Conservation (phyloP, 1,140 invertebrate genomes). For the Heliconius nattereri region DNA sequence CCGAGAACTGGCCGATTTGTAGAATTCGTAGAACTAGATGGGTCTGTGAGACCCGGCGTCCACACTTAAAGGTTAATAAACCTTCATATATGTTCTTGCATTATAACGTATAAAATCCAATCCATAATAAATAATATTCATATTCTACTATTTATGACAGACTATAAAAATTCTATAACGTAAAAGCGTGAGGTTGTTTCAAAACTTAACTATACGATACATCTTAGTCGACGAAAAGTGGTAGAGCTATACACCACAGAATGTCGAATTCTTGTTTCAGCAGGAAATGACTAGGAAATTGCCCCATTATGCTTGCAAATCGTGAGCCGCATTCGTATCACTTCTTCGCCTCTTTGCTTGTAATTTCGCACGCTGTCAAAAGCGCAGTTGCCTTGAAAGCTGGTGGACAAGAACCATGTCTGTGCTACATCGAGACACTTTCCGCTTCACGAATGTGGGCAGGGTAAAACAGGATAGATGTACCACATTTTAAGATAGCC, state of each 20-base stretch:
- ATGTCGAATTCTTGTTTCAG: slow-evolving; percentile 66
- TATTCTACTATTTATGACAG: no score
- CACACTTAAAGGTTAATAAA: no score
- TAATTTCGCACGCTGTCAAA: slow-evolving; percentile 56
- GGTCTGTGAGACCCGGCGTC: no score
- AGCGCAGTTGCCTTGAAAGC: slow-evolving; percentile 28
- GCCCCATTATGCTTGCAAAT: slow-evolving; percentile 76
- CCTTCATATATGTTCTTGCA: no score
- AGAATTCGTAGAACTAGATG: no score
- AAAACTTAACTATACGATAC: slow-evolving; percentile 12
- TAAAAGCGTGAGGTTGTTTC: not conserved
- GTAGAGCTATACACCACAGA: slow-evolving; percentile 53
- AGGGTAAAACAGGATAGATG: no score
- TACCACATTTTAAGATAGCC: no score
- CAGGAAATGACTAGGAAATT: slow-evolving; percentile 77
- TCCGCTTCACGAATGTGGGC: not conserved
- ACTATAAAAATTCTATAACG: not conserved
- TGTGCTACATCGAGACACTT: slow-evolving; percentile 17
- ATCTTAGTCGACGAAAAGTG: slow-evolving; percentile 29
- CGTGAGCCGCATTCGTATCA: slow-evolving; percentile 76
- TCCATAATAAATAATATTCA: no score
- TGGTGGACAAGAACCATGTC: slow-evolving; percentile 25
- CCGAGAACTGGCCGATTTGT: no score
- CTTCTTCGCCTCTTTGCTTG: slow-evolving; percentile 60
- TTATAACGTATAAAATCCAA: no score